Evolutionary conservation across 2,797 vertebrate genomes (phyloP).

Genomic region (Tarsius wallacei): DNA sequence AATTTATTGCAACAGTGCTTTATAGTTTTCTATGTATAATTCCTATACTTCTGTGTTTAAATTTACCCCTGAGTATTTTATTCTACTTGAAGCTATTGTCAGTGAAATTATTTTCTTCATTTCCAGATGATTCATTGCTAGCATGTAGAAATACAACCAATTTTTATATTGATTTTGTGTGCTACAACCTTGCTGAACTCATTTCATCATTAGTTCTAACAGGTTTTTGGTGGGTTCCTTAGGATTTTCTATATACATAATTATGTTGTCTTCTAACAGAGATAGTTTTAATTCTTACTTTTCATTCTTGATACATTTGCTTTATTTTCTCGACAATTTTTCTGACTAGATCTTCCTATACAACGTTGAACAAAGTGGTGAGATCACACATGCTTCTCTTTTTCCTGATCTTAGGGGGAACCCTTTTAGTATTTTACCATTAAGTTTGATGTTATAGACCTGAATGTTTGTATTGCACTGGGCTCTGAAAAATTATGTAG

Average conservation of each 20-base stretch:
- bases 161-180: neutral
- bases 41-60: neutral
- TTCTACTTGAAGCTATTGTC: neutral
- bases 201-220: neutral
- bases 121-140: neutral
- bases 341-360: neutral
- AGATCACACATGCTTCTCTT: neutral
- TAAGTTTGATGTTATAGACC: neutral
- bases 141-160: neutral
- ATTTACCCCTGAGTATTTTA: neutral
- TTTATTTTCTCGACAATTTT: constrained; percentile 15
- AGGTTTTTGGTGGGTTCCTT: neutral
- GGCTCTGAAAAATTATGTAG: neutral
- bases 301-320: neutral
- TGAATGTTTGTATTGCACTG: neutral
- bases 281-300: neutral
- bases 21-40: neutral
- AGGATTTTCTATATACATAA: neutral
- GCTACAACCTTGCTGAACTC: neutral
- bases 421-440: neutral
- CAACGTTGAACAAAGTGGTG: neutral
- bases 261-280: neutral
- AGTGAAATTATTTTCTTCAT: neutral
- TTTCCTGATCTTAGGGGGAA: neutral
- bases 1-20: neutral